Evolutionary conservation across 2,888 invertebrate genomes (phyloP), one percentile per base, ranked within the genome.

Genomic region (Sesamia inferens): DNA sequence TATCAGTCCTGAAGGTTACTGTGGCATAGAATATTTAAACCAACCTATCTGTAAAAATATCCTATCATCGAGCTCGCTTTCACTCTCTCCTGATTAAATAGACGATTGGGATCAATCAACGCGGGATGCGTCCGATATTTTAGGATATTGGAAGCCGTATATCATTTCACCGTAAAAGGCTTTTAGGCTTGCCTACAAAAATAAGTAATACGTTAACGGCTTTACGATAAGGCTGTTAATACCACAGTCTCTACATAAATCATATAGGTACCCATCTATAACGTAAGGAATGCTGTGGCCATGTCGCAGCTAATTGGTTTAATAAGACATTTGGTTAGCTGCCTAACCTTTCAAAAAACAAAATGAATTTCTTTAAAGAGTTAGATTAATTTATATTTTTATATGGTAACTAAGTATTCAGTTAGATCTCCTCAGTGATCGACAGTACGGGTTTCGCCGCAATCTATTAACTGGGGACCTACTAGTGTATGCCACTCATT

Each of bases 81-180:
- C 58, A 70, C 71, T 73, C 68, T 76, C 16, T 68, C 62, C 65
- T 78, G 74, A 75, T 85, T 80, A 83, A 80, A 74, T 83, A 71
- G 81, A 80, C 81, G 77, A 77, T 81, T 68, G 78, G 85, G 78
- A 85, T 86, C 86, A 87, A 87, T 87, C 86, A 87, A 79, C 70
- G 81, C 71, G 74, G 75, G 79, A 80, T 73, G 83, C 75, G 75
- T 71, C 76, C 82, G 77, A 85, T 85, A 83, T 80, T 84, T 87
- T 80, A 78, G 79, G 79, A 63, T 79, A 84, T 82, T 79, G 81
- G 74, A 59, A 55, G 51, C 64, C 71, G 67, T 74, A 64, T 74
- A 79, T 82, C 72, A 79, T 82, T 79, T 82, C 62, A 76, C 59
- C 59, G 63, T 72, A 74, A 83, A 83, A 83, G 67, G 67, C 77